Evolutionary conservation across 2,888 invertebrate species (phyloP), one percentile per base, ranked within the genome.

Genomic region (Gerris lacustris): DNA sequence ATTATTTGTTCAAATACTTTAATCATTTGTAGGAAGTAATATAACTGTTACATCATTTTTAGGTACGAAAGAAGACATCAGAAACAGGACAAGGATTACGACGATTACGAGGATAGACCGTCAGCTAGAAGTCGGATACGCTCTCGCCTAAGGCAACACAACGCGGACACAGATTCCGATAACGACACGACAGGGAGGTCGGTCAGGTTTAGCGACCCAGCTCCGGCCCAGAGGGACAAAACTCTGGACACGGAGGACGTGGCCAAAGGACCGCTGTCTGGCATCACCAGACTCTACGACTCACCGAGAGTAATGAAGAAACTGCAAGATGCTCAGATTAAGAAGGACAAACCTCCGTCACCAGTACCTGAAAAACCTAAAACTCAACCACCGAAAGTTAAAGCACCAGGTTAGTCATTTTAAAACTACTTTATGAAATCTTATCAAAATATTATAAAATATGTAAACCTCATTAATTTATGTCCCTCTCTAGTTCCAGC

Each of bases 171-270:
- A 43, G 77, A 78, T 72, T 78, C 78, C 0, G 78, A 79, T 72
- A 78, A 80, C 84, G 88, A 70, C 81, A 84, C 73, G 6, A 68
- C 69, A 67, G 79, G 82, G 9, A 74, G 73, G 9, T 73, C 82
- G 82, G 68, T 89, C 0, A 86, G 91, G 75, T 86, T 89, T 77
- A 86, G 86, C 73, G 86, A 86, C 69, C 71, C 76, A 71, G 67
- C 69, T 7, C 70, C 73, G 63, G 68, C 62, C 2, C 72, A 75
- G 67, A 83, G 92, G 75, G 88, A 89, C 77, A 83, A 86, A 47
- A 91, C 94, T 0, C 82, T 90, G 72, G 94, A 94, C 78, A 94
- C 94, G 6, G 94, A 95, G 82, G 94, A 94, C 79, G 93, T 91
- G 0, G 90, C 93, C 6, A 76, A 76, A 70, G 77, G 83, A 4